Conservation (phyloP, 2,113 vertebrate genomes). For the Heterochromis multidens region DNA sequence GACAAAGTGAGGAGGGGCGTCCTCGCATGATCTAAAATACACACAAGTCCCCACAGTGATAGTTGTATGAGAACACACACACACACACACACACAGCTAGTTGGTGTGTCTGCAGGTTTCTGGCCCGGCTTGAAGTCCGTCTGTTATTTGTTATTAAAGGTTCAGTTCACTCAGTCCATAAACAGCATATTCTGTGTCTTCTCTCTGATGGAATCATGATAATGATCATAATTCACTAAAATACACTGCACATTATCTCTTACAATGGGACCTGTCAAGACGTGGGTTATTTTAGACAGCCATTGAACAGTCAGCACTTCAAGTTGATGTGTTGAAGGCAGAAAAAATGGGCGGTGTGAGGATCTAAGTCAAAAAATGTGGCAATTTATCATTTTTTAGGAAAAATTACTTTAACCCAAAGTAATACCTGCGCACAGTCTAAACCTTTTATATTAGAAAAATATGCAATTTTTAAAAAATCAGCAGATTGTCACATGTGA, state of each 20-base stretch:
- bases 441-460: background rate
- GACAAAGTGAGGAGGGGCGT: background rate
- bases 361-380: background rate
- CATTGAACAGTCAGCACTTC: background rate
- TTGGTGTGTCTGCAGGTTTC: constrained; percentile 11
- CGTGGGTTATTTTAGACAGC: background rate
- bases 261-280: background rate
- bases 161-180: background rate
- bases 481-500: too few relatives aligned
- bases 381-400: background rate
- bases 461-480: too few relatives aligned
- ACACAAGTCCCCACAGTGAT: background rate
- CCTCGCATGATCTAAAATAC: background rate
- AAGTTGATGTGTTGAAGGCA: background rate
- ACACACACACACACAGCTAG: background rate
- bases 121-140: constrained; percentile 13
- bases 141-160: constrained; percentile 10
- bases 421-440: background rate
- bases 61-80: background rate
- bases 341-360: background rate
- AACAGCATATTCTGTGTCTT: background rate
- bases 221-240: background rate
- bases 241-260: background rate
- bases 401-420: background rate
- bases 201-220: background rate